These are phyloP conservation scores for Perca schrenkii DNA, from an alignment of 2,113 vertebrate genomes.

Conservation along the genomic window DNA sequence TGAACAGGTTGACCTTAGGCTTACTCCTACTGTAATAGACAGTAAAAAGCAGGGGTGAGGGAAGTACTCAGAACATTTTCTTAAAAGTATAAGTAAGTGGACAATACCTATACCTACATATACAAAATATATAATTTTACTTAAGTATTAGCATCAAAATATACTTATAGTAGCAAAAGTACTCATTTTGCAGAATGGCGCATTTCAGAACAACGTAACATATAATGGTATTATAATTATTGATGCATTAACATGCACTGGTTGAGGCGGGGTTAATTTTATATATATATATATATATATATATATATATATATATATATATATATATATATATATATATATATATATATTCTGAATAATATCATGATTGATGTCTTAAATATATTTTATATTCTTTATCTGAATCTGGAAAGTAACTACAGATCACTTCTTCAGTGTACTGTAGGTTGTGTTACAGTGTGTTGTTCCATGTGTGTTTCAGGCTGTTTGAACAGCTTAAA, in stretches of 20 bases:
- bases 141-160: neutral
- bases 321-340: neutral
- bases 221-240: neutral
- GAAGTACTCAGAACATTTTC: neutral
- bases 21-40: neutral
- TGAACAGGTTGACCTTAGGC: slow-evolving; percentile 36
- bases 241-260: neutral
- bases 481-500: slow-evolving; percentile 47
- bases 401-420: neutral
- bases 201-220: neutral
- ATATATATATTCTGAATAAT: neutral
- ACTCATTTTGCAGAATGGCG: neutral
- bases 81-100: neutral
- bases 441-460: neutral
- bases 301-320: neutral
- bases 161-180: neutral
- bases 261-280: neutral
- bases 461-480: neutral
- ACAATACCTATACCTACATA: neutral
- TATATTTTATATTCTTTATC: neutral
- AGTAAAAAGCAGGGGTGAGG: neutral
- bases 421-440: neutral
- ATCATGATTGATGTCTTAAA: neutral
- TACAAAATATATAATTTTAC: neutral
- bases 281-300: neutral